Conservation (phyloP, 2,797 vertebrate species). For the Anguilla megastoma region DNA sequence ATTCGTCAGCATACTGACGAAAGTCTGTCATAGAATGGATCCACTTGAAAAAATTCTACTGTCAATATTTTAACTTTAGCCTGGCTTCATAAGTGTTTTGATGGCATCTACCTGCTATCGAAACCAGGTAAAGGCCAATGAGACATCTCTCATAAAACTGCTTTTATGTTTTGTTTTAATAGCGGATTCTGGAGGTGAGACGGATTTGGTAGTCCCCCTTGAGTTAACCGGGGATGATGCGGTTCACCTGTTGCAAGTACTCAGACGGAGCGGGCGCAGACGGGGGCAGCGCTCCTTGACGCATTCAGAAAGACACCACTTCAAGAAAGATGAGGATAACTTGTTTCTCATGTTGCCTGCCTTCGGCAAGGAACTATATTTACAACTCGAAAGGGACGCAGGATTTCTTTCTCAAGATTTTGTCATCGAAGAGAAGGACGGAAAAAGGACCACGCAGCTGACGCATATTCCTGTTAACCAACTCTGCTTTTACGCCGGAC, state of each 20-base stretch:
- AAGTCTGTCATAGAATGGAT: neutral
- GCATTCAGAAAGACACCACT: constrained; percentile 44
- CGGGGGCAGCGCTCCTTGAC: constrained; percentile 56
- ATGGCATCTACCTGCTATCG: neutral
- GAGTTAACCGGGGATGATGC: constrained; percentile 60
- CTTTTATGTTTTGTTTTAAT: constrained; percentile 40
- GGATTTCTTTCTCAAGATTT: constrained; percentile 79
- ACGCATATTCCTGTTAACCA: constrained; percentile 45
- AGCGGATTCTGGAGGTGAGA: constrained; percentile 62
- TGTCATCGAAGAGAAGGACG: constrained; percentile 73
- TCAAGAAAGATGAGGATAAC: constrained; percentile 50
- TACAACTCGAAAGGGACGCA: constrained; percentile 78
- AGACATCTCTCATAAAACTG: neutral
- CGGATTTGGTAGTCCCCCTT: constrained; percentile 65
- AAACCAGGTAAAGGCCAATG: neutral
- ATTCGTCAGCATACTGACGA: neutral
- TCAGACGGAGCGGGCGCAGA: constrained; percentile 35
- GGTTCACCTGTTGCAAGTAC: constrained; percentile 60
- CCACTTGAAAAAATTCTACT: neutral
- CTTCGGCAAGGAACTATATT: constrained; percentile 75
- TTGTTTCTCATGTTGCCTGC: constrained; percentile 81
- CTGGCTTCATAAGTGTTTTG: neutral
- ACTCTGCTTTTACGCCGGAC: constrained; percentile 88
- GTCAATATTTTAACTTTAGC: neutral
- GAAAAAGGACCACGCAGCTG: constrained; percentile 55